Evolutionary conservation across 2,113 vertebrate species (phyloP).

Genomic region (Paracanthobrama guichenoti): DNA sequence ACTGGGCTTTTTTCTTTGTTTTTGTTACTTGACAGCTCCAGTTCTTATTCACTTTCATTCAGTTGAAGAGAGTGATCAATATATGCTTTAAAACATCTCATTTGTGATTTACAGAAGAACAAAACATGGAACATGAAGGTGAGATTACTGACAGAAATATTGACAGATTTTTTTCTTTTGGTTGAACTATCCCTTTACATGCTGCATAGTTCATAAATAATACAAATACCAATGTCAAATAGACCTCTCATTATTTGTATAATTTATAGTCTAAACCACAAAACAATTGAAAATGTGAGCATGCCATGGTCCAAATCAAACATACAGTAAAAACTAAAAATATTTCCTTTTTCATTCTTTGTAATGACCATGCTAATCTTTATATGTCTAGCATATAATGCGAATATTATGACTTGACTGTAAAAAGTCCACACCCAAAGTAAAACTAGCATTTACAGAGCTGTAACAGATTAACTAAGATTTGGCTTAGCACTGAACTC

Average conservation of each 20-base stretch:
- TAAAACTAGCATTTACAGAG: constrained; percentile 39
- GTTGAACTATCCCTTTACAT: not conserved
- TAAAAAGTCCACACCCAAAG: constrained; percentile 45
- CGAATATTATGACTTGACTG: constrained; percentile 48
- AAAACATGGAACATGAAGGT: constrained; percentile 16
- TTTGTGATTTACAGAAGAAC: not conserved
- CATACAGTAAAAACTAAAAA: constrained; percentile 35
- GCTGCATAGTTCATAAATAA: not conserved
- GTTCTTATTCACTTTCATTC: constrained; percentile 14
- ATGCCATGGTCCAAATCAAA: constrained; percentile 35
- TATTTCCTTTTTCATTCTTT: constrained; percentile 44
- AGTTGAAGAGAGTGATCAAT: not conserved
- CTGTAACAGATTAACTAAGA: constrained; percentile 41
- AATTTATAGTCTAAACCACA: constrained; percentile 13
- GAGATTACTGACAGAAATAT: constrained; percentile 5
- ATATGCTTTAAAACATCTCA: not conserved
- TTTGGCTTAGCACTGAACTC: constrained; percentile 35
- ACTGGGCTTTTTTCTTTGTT: not conserved
- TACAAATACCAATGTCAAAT: not conserved
- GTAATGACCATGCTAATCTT: constrained; percentile 50
- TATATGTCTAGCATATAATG: constrained; percentile 58
- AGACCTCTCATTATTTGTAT: constrained; percentile 18
- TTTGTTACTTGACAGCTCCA: not conserved
- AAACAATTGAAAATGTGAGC: constrained; percentile 20
- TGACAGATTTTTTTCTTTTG: not conserved